Percentiles rank a stretch among this genome's conserved stretches.
Evolutionary conservation across 2,888 invertebrate genomes (phyloP).

Genomic region (Tinea pellionella): DNA sequence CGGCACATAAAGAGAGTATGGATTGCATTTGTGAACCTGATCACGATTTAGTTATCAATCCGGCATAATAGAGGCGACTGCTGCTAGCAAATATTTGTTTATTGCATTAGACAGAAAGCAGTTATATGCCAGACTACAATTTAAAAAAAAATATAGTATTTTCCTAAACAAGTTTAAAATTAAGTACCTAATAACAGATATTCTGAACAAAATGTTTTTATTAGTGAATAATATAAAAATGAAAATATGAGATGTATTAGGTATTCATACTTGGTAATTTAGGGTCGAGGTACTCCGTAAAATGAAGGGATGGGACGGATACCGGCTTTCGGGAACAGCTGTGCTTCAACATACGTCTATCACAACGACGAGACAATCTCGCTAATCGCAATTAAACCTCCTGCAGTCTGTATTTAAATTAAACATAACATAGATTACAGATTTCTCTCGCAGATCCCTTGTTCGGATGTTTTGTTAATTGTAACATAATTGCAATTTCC

Average conservation of each 20-base stretch:
- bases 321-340: slow-evolving; percentile 1
- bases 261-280: slow-evolving; percentile 5
- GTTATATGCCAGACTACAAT: too few species aligned
- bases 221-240: slow-evolving; percentile 4
- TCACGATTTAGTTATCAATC: too few species aligned
- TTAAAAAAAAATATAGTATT: too few species aligned
- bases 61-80: too few species aligned
- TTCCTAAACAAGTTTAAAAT: too few species aligned
- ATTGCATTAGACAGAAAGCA: too few species aligned
- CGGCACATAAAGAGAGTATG: too few species aligned
- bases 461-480: background rate
- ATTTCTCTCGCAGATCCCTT: background rate
- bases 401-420: slow-evolving; percentile 2
- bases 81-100: too few species aligned
- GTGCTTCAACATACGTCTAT: slow-evolving; percentile 5
- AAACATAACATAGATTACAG: background rate
- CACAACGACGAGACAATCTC: background rate
- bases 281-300: background rate
- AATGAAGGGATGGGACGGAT: background rate
- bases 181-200: too few species aligned
- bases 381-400: slow-evolving; percentile 7
- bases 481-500: background rate
- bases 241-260: slow-evolving; percentile 5
- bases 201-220: too few species aligned
- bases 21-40: too few species aligned